Conservation (phyloP, 2,888 invertebrate species). For the Mythimna loreyi region DNA sequence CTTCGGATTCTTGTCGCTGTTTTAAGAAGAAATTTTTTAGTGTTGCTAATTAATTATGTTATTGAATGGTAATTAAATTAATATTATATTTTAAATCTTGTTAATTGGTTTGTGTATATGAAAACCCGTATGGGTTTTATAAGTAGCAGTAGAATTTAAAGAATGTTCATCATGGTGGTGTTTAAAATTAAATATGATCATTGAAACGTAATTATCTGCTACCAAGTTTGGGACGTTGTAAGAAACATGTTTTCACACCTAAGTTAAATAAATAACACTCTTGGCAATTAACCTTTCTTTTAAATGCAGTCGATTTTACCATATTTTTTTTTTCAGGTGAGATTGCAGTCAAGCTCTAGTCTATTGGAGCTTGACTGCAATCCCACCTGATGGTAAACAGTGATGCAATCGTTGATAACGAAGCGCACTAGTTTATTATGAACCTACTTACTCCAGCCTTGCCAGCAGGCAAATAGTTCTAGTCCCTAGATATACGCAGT, state of each 20-base stretch:
- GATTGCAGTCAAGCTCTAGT: too few relatives aligned
- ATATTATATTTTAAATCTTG: conserved; percentile 41
- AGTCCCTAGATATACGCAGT: too few relatives aligned
- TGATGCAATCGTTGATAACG: too few relatives aligned
- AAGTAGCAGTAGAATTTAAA: conserved; percentile 7
- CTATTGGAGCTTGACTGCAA: too few relatives aligned
- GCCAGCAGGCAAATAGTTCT: too few relatives aligned
- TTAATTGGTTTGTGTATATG: conserved; percentile 36
- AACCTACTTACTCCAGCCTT: too few relatives aligned
- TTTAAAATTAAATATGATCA: conserved; percentile 34
- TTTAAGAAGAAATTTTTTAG: conserved; percentile 50
- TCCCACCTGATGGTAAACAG: too few relatives aligned
- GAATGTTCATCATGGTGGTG: conserved; percentile 22
- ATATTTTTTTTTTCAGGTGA: too few relatives aligned
- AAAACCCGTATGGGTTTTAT: background rate
- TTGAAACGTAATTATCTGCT: conserved; percentile 19
- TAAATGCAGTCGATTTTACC: too few relatives aligned
- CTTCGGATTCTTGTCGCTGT: conserved; percentile 54
- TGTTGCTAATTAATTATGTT: conserved; percentile 55
- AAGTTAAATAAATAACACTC: background rate
- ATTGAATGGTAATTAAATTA: conserved; percentile 53
- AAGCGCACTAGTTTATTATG: too few relatives aligned
- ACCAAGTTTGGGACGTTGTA: conserved; percentile 1
- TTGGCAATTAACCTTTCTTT: background rate
- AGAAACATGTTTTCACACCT: background rate